Evolutionary conservation across 2,888 invertebrate species (phyloP), one percentile per base, ranked within the genome.

Genomic region (Orthosia incerta): DNA sequence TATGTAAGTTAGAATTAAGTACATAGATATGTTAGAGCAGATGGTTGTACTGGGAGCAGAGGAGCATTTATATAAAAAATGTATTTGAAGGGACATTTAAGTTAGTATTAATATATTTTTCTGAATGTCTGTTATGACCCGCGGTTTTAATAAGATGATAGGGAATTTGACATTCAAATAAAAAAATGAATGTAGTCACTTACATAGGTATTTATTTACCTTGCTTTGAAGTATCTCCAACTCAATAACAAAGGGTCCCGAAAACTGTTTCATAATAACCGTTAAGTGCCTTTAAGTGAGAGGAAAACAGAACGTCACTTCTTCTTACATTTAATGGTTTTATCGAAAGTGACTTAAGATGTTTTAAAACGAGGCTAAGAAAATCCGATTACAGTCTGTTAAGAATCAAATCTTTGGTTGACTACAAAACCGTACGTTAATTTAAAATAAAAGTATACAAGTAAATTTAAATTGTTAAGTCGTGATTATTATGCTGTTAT

Each of bases 191-290:
- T 39, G 39, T 39, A 39, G 39, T 39, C 39, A 39, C 39, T 39
- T 9, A 39, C 39, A 9, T 39, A 39, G 1, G 39, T 39, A 39
- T 39, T 39, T 39, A 39, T 39, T 39, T 39, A 39, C 39, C 39
- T 39, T 9, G 39, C 39, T 39, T 39, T 39, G 39, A 39, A 39
- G 39, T 39, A 39, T 39, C 39, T 39, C 9, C 39, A 39, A 39
- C 39, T 9, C 16, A 70, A 9, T 48, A 48, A 56, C 9, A 3
- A 26, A 48, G 15, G 31, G 5, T 45, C 39, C 56, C 13, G 20
- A 15, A 16, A 53, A 46, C 26, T 18, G 18, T 71, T 45, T 71
- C 15, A 45, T 60, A 61, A 61, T n/a, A 74, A 74, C 16, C 39
- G n/a, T n/a, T 53, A n/a, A 53, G 23, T 31, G 50, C 5, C 23